A percentile compares a stretch with the other conserved stretches of the same genome.
phyloP scores from a whole-genome alignment of 2,113 vertebrate genomes.

The Capra hircus region DNA sequence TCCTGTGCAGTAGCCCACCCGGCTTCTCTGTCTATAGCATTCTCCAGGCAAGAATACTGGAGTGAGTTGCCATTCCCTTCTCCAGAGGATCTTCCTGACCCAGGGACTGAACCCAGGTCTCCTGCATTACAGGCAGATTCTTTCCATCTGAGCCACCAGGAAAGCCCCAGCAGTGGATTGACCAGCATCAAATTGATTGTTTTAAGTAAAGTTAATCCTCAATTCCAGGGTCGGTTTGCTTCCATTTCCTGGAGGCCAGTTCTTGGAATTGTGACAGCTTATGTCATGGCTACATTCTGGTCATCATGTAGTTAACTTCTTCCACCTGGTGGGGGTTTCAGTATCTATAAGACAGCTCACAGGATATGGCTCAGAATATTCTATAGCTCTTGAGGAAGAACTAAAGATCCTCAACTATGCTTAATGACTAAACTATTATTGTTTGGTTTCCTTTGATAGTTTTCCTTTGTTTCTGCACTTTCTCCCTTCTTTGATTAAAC shows the following conservation, averaged over 20 bases:
- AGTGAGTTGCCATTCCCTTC: neutral
- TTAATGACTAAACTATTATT: neutral
- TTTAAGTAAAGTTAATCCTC: neutral
- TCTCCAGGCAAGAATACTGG: neutral
- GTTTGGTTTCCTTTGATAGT: neutral
- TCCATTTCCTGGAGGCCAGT: neutral
- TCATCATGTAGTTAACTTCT: neutral
- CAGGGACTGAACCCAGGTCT: neutral
- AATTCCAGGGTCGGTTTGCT: rapidly evolving
- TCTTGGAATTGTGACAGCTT: neutral
- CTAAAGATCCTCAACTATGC: neutral
- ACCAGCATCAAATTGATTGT: neutral
- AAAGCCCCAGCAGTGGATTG: neutral
- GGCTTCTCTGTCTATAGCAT: neutral
- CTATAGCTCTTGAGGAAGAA: neutral
- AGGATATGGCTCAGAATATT: neutral
- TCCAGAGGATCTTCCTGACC: neutral
- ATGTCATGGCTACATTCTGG: neutral
- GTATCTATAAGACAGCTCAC: neutral
- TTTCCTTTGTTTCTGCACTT: neutral
- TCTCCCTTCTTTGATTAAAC: neutral
- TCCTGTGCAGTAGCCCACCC: neutral
- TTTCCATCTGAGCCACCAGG: neutral
- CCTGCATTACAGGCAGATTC: neutral
- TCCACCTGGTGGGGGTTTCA: neutral